These are phyloP conservation scores for Sebastes vulpes DNA, from an alignment of 2,797 vertebrate genomes.

Conservation along the genomic window DNA sequence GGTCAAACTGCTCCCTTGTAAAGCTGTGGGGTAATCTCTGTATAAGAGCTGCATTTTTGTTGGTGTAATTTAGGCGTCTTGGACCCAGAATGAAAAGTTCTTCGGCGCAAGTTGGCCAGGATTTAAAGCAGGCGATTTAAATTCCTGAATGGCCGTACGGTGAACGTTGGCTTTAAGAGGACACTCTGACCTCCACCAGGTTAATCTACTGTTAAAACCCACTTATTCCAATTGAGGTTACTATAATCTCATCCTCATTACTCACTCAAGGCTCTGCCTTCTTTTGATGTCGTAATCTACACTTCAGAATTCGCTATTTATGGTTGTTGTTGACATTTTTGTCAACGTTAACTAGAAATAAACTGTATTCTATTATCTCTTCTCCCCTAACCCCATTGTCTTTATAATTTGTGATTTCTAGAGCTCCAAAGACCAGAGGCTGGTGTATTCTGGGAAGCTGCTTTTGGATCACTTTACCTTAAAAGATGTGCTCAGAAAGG, in stretches of 20 bases:
- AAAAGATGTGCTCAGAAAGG: conserved; percentile 97
- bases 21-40: neutral
- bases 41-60: neutral
- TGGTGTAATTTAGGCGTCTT: neutral
- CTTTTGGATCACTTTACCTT: conserved; percentile 94
- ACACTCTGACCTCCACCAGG: conserved; percentile 42
- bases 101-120: neutral
- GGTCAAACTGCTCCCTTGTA: conserved; percentile 11
- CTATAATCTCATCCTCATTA: conserved; percentile 49
- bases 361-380: neutral
- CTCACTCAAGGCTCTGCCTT: conserved; percentile 16
- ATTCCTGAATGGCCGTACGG: conserved; percentile 32
- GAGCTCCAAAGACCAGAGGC: conserved; percentile 95
- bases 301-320: neutral
- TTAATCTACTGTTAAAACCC: conserved; percentile 69
- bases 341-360: no score
- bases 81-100: neutral
- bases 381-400: conserved; percentile 14
- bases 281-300: conserved; percentile 23
- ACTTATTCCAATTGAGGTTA: conserved; percentile 62
- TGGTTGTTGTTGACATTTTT: neutral
- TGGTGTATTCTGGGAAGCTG: conserved; percentile 97
- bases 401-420: conserved; percentile 79
- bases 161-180: conserved; percentile 35
- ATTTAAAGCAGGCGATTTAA: conserved; percentile 4